Base-by-base conservation (phyloP, 2,888 invertebrate species). In the Apamea monoglypha region DNA sequence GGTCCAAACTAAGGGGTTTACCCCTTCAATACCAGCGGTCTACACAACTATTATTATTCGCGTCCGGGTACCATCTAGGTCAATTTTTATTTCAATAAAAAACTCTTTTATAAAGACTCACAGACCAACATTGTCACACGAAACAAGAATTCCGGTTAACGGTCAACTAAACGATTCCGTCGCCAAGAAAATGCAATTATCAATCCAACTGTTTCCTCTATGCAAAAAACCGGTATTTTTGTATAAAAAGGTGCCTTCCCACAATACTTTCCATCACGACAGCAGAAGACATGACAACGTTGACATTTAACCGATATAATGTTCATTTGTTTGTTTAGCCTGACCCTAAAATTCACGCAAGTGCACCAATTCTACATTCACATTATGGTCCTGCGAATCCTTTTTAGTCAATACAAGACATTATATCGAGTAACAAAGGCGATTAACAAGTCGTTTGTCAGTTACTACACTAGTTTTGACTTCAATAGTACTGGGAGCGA, bases 401-500 rank as follows among this genome's bases (percentile, higher is more conserved):
- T 90, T 95, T 95, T 93, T 95, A 95, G 85, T 93, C 91, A 92
- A 95, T 90, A 94, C 95, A 93, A 90, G 93, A 92, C 92, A 94
- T 94, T 94, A 94, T 89, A 85, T 83, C 75, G 66, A 85, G 78
- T 84, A 87, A 96, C 95, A 96, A 96, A 92, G 89, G 92, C 93
- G 92, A 95, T 96, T 95, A 96, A 95, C 95, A 93, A 94, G 94
- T 92, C 93, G 95, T 96, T 94, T 94, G 92, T 95, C 94, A 95
- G 86, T 87, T 84, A 90, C 92, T 91, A 91, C 90, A 90, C 92
- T 89, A 90, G 90, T 90, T 91, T 88, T 90, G 90, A 91, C 90
- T 88, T 91, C 89, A 90, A 91, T 91, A 90, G 89, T 89, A 89
- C 53, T 85, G 84, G 86, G 79, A 84, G 71, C 87, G 78, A 89